Conservation (phyloP, 2,888 invertebrate genomes). For the Hemaris fuciformis region DNA sequence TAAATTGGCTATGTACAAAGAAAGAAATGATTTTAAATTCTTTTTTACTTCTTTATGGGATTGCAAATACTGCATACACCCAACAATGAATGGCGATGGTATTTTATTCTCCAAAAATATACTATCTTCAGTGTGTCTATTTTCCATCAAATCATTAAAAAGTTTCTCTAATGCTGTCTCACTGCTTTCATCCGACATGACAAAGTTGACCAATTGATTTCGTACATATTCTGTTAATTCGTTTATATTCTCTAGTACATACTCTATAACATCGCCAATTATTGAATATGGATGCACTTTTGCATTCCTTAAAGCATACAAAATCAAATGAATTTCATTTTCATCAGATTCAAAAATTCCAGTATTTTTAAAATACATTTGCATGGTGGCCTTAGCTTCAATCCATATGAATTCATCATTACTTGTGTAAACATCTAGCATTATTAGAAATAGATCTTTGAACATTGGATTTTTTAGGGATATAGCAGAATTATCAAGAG, state of each 20-base stretch:
- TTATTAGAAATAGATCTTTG: conserved; percentile 77
- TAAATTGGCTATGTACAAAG: conserved; percentile 76
- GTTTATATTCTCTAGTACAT: conserved; percentile 56
- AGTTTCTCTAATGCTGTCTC: conserved; percentile 56
- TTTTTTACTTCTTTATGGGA: conserved; percentile 59
- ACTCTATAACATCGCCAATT: conserved; percentile 62
- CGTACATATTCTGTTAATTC: conserved; percentile 56
- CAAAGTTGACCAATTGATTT: conserved; percentile 62
- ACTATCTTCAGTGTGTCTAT: conserved; percentile 51
- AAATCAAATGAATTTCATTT: conserved; percentile 85
- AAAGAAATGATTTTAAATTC: conserved; percentile 61
- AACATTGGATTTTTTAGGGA: conserved; percentile 78
- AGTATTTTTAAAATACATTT: conserved; percentile 82
- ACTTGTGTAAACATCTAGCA: conserved; percentile 78
- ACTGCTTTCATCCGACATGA: conserved; percentile 56
- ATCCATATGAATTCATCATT: conserved; percentile 60
- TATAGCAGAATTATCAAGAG: conserved; percentile 71
- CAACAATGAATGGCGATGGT: conserved; percentile 69
- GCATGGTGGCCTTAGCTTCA: conserved; percentile 79
- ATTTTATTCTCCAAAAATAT: conserved; percentile 65
- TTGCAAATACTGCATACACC: conserved; percentile 64
- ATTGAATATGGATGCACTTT: conserved; percentile 54
- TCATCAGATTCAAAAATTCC: conserved; percentile 84
- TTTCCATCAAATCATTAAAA: conserved; percentile 66
- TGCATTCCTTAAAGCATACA: conserved; percentile 74